Conservation (phyloP, 2,797 vertebrate species). For the Carcharodon carcharias region DNA sequence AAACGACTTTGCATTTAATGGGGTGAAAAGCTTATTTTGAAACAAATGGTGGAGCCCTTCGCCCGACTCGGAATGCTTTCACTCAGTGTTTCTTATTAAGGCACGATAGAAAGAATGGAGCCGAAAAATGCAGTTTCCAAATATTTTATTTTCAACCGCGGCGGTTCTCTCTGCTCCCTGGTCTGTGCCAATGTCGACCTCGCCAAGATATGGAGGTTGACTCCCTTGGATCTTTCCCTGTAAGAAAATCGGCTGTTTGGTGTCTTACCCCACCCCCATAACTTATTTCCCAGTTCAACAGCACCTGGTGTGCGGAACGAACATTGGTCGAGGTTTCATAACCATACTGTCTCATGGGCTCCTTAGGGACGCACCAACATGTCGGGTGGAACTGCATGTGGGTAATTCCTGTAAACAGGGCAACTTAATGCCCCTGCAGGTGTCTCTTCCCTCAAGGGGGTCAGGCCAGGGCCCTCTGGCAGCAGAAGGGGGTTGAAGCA, state of each 20-base stretch:
- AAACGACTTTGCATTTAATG: background rate
- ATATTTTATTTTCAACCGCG: background rate
- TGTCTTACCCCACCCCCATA: background rate
- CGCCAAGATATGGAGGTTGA: background rate
- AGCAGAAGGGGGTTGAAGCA: no score
- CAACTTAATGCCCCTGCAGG: no score
- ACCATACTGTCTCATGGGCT: background rate
- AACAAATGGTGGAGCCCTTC: background rate
- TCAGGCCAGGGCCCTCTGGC: no score
- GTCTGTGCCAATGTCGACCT: background rate
- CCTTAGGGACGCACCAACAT: background rate
- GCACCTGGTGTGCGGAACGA: background rate
- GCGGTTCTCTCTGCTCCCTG: background rate
- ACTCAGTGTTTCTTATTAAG: background rate
- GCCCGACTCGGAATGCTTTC: background rate
- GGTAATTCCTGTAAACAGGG: background rate
- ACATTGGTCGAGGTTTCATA: background rate
- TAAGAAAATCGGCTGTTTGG: background rate
- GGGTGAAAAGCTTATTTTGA: background rate
- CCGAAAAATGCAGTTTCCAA: background rate
- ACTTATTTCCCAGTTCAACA: background rate
- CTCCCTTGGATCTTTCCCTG: background rate
- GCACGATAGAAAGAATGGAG: background rate
- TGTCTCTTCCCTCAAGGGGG: no score
- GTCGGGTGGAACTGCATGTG: background rate